Percentiles rank a stretch among this genome's conserved stretches.
Evolutionary conservation across 2,888 invertebrate genomes (phyloP).

Genomic region (Philaethria dido): DNA sequence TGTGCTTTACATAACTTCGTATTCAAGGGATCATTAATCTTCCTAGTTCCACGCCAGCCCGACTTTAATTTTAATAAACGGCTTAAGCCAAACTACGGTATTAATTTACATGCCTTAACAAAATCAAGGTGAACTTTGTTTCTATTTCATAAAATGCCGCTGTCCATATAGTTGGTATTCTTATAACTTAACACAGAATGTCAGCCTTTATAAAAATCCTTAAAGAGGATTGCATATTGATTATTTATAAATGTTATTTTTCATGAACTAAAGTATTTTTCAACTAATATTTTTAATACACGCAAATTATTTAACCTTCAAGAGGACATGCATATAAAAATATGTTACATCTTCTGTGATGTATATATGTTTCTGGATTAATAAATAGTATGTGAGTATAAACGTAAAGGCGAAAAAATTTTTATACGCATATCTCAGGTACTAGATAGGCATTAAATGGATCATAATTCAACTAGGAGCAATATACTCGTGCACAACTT

Average conservation of each 20-base stretch:
- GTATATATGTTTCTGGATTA: not conserved
- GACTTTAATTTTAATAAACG: slow-evolving; percentile 83
- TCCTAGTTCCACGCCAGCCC: slow-evolving; percentile 79
- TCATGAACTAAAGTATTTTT: not conserved
- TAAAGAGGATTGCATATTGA: not conserved
- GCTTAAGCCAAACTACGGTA: slow-evolving; percentile 70
- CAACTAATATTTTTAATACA: not conserved
- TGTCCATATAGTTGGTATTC: slow-evolving; percentile 18
- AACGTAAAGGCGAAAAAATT: slow-evolving; percentile 27
- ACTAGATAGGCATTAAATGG: slow-evolving; percentile 61
- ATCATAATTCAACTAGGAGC: slow-evolving; percentile 66
- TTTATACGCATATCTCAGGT: slow-evolving; percentile 39
- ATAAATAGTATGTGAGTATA: slow-evolving; percentile 13
- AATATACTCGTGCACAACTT: slow-evolving; percentile 65
- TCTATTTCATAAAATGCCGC: slow-evolving; percentile 46
- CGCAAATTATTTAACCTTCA: not conserved
- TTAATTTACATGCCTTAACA: slow-evolving; percentile 75
- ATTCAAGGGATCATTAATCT: slow-evolving; percentile 83
- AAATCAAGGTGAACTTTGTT: slow-evolving; percentile 63
- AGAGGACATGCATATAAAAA: not conserved
- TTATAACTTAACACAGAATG: not conserved
- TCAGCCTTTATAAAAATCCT: not conserved
- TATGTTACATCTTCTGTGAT: not conserved
- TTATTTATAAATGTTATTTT: not conserved
- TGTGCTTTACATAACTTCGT: slow-evolving; percentile 82